These are phyloP conservation scores for Scyliorhinus canicula DNA, from an alignment of 2,797 vertebrate species.

Conservation along the genomic window DNA sequence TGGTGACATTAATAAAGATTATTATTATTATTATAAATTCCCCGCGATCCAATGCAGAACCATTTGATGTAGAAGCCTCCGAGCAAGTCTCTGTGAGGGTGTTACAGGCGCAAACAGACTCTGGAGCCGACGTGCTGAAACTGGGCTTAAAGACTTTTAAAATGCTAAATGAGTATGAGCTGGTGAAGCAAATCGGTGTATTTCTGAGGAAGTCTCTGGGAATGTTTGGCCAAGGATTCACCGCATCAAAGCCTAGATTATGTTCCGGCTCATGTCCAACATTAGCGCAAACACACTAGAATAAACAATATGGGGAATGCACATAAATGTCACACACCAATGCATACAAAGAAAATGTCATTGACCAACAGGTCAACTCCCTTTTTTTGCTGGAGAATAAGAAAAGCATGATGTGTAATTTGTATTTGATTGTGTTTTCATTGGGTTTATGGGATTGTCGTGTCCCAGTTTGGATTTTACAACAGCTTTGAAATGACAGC, in stretches of 20 bases:
- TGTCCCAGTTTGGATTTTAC: not conserved
- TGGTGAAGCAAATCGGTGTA: not conserved
- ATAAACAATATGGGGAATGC: not conserved
- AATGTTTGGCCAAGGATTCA: not conserved
- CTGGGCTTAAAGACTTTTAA: not conserved
- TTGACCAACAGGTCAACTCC: not conserved
- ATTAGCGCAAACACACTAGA: not conserved
- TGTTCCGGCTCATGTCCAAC: not conserved
- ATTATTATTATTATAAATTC: too few species aligned
- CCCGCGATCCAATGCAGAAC: not conserved
- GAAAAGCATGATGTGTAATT: not conserved
- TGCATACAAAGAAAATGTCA: not conserved
- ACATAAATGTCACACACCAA: slow-evolving; percentile 1
- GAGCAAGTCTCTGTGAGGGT: not conserved
- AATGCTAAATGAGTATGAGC: not conserved
- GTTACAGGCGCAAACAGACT: not conserved
- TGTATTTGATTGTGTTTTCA: not conserved
- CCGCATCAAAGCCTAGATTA: not conserved
- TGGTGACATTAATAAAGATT: too few species aligned
- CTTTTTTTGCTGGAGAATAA: not conserved
- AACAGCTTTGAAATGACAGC: not conserved
- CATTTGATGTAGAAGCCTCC: not conserved
- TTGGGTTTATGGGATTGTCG: not conserved
- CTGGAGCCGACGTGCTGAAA: not conserved
- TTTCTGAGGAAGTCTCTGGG: not conserved